Percentiles rank a stretch among this genome's conserved stretches.
These are phyloP conservation scores for Antigone vipio DNA, from an alignment of 2,113 vertebrate genomes.

Conservation along the genomic window DNA sequence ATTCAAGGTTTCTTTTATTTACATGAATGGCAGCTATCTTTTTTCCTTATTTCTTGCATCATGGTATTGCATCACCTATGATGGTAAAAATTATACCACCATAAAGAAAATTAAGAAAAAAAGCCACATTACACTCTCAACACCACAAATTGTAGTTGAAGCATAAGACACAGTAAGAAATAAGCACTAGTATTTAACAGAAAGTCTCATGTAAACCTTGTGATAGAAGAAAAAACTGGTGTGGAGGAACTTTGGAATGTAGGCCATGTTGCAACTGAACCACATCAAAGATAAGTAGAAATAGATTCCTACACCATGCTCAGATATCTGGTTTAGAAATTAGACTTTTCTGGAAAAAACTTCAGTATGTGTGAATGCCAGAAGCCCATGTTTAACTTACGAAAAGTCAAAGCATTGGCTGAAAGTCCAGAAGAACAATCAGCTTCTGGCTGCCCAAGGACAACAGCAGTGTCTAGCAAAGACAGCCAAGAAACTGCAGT, in stretches of 20 bases:
- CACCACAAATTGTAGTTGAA: background rate
- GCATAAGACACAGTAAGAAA: background rate
- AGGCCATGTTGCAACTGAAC: background rate
- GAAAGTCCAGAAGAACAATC: background rate
- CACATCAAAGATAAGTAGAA: background rate
- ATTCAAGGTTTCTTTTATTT: background rate
- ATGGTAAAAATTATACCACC: background rate
- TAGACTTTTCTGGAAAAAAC: background rate
- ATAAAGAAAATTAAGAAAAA: background rate
- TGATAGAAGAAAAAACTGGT: background rate
- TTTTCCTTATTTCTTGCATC: background rate
- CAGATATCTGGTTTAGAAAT: background rate
- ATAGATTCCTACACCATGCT: background rate
- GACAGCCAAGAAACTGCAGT: background rate
- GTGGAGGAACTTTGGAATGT: background rate
- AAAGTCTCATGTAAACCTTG: background rate
- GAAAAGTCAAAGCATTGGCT: background rate
- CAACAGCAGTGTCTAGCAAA: background rate
- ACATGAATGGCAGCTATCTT: background rate
- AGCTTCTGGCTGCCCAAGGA: background rate
- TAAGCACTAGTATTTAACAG: background rate
- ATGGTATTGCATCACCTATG: background rate
- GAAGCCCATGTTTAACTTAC: background rate
- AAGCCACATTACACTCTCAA: background rate
- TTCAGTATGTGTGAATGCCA: background rate